Percentiles rank a stretch among this genome's conserved stretches.
Evolutionary conservation across 2,113 vertebrate species (phyloP).

Genomic region (Fukomys damarensis): DNA sequence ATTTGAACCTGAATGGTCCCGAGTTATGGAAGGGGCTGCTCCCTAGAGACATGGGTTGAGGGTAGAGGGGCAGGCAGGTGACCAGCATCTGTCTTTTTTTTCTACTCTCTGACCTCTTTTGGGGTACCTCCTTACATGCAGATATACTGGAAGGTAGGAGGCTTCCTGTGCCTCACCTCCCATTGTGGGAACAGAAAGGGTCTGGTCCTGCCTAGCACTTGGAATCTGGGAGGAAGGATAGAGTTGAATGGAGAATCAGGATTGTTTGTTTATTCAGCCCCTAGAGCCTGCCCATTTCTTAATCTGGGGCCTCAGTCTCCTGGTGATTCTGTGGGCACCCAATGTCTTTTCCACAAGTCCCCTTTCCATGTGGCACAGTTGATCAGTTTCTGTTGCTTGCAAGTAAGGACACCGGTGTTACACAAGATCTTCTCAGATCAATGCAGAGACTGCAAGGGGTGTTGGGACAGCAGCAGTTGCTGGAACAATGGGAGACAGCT

Average conservation of each 20-base stretch:
- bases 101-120: neutral
- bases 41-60: neutral
- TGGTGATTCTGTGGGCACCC: neutral
- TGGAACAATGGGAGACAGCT: neutral
- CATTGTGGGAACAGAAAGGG: neutral
- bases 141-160: neutral
- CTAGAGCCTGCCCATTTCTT: neutral
- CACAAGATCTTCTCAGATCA: neutral
- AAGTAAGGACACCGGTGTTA: neutral
- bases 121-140: neutral
- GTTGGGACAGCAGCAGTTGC: neutral
- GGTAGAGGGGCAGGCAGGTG: neutral
- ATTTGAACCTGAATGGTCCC: neutral
- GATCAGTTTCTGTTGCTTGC: neutral
- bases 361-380: neutral
- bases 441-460: neutral
- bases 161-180: neutral
- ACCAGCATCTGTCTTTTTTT: neutral
- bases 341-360: neutral
- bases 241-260: neutral
- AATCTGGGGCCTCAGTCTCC: neutral
- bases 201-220: neutral
- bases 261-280: neutral
- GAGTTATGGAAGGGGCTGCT: neutral
- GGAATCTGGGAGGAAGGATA: neutral